Evolutionary conservation across 2,888 invertebrate genomes (phyloP), one percentile per base, ranked within the genome.

Genomic region (Pinctada fucata): DNA sequence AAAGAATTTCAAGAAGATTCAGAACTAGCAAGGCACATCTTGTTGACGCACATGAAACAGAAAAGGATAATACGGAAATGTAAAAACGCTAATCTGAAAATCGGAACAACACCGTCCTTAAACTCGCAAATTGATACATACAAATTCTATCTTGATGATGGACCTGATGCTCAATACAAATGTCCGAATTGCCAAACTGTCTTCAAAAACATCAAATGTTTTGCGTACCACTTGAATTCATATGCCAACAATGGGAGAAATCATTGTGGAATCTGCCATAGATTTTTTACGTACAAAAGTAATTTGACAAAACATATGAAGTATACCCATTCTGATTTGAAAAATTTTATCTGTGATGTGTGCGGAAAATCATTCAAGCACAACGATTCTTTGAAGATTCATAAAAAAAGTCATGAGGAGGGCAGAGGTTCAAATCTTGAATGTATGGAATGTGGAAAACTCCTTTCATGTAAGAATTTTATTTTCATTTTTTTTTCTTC

Each of bases 361-460:
- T 89, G 89, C 78, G 79, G 79, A 52, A 85, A 85, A 72, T 72
- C 72, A n/a, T 88, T 89, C 78, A 88, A 88, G 76, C 83, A 79
- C 3, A 83, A 82, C 66, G 66, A 79, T 49, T 77, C 86, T 1
- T 73, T 89, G 16, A 75, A 78, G 47, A 79, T 81, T 8, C 89
- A 89, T 77, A 51, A 84, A n/a, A 50, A 58, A 3, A 50, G 84
- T 0, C 89, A 89, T 79, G 72, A 66, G 45, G 71, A 75, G 2
- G 77, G 68, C 3, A 70, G 70, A 64, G 70, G 68, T 3, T 64
- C 79, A 49, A 84, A 81, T 3, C 75, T 80, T 48, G 83, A 86
- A 64, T 89, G 89, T 76, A 71, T 82, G 10, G 80, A 83, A 8
- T 89, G 88, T 80, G 78, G 78, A 0, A 83, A 82, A 74, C 64